Percentiles rank a stretch among this genome's conserved stretches.
These are phyloP conservation scores for Tipula helvola DNA, from an alignment of 2,888 invertebrate species.

Conservation along the genomic window DNA sequence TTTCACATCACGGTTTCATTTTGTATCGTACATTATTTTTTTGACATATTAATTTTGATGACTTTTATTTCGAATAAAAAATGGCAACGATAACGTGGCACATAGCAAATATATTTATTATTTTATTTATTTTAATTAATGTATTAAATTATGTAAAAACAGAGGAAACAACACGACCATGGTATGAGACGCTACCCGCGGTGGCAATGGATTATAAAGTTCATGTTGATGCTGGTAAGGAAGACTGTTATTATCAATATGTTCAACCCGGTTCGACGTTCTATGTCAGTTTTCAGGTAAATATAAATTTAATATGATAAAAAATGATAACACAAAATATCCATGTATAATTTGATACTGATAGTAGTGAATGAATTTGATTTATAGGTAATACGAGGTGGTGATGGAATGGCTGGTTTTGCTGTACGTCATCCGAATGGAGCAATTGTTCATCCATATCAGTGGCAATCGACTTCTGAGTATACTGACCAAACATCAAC, in stretches of 20 bases:
- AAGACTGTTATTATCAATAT: conserved; percentile 92
- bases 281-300: conserved; percentile 87
- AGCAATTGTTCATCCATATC: conserved; percentile 75
- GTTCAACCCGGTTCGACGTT: conserved; percentile 85
- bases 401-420: conserved; percentile 89
- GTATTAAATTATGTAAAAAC: background rate
- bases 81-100: conserved; percentile 11
- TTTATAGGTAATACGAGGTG: conserved; percentile 73
- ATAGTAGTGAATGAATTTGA: background rate
- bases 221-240: conserved; percentile 85
- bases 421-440: conserved; percentile 78
- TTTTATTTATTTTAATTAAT: background rate
- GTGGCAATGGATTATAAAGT: conserved; percentile 95
- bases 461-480: conserved; percentile 80
- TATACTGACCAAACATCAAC: conserved; percentile 71
- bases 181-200: conserved; percentile 80
- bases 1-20: background rate
- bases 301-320: background rate
- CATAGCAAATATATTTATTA: background rate
- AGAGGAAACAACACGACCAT: conserved; percentile 39
- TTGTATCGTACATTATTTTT: background rate
- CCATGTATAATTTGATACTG: background rate
- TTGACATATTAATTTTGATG: background rate
- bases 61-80: background rate
- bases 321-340: background rate